Percentiles rank a stretch among this genome's conserved stretches.
These are phyloP conservation scores for Muscicapa adusta DNA, from an alignment of 2,113 vertebrate genomes.

Conservation along the genomic window DNA sequence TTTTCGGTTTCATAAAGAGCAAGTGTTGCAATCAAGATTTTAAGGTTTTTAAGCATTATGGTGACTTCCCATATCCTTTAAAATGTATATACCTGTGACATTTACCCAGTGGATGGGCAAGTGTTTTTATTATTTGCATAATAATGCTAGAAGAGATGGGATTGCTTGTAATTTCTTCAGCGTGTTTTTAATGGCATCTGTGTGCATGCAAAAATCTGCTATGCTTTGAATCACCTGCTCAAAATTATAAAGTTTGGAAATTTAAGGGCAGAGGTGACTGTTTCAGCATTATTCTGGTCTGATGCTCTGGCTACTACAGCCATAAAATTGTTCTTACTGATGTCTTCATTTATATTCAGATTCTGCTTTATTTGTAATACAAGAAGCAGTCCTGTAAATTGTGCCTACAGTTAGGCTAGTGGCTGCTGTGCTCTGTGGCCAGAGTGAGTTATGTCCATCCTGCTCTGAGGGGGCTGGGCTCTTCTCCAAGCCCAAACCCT, in stretches of 20 bases:
- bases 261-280: not conserved
- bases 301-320: not conserved
- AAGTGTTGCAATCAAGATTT: not conserved
- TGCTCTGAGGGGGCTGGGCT: not conserved
- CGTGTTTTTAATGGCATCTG: not conserved
- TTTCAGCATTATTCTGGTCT: not conserved
- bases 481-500: not conserved
- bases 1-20: not conserved
- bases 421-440: not conserved
- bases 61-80: not conserved
- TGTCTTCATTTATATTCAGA: not conserved
- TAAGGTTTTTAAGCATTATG: not conserved
- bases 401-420: not conserved
- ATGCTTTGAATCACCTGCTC: not conserved
- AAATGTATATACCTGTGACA: not conserved
- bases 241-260: not conserved
- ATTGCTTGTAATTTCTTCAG: not conserved
- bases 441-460: not conserved
- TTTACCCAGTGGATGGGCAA: not conserved
- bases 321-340: not conserved
- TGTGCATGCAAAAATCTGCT: accelerated
- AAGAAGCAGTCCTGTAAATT: not conserved
- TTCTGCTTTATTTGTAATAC: not conserved
- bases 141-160: not conserved
- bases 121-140: not conserved